Evolutionary conservation across 2,113 vertebrate species (phyloP).

Genomic region (Sebastes schlegelii): DNA sequence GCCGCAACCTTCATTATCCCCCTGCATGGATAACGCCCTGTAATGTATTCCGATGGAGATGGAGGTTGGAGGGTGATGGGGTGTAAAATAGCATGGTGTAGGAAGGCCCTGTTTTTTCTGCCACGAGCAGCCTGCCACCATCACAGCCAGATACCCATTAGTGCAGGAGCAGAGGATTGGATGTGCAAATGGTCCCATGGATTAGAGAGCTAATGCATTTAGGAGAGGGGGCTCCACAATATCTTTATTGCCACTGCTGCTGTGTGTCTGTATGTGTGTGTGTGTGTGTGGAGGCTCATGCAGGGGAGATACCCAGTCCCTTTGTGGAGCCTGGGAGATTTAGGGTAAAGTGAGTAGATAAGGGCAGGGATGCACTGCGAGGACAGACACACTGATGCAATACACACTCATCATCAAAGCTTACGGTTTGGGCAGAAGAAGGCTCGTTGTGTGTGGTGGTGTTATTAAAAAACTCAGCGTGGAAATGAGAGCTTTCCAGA

Average conservation of each 20-base stretch:
- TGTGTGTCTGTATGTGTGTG: conserved; percentile 1
- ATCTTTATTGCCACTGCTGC: conserved; percentile 71
- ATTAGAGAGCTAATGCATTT: conserved; percentile 88
- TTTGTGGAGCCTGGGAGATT: conserved; percentile 74
- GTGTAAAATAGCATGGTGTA: conserved; percentile 87
- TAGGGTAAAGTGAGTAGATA: conserved; percentile 78
- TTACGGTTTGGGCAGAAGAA: conserved; percentile 48
- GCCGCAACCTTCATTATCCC: conserved; percentile 67
- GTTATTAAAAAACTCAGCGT: conserved; percentile 74
- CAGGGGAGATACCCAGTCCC: conserved; percentile 70
- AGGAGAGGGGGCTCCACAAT: conserved; percentile 76
- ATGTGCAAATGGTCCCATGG: conserved; percentile 90
- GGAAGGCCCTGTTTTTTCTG: conserved; percentile 54
- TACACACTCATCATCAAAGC: conserved; percentile 49
- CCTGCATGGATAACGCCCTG: conserved; percentile 75
- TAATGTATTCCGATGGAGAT: conserved; percentile 87
- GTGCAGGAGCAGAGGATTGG: conserved; percentile 85
- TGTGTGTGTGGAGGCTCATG: conserved; percentile 56
- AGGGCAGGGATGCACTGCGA: conserved; percentile 50
- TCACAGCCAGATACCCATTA: conserved; percentile 85
- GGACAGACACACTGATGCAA: conserved; percentile 20
- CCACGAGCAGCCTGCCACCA: conserved; percentile 48
- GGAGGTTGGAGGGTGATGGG: conserved; percentile 84
- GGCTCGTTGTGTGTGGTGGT: conserved; percentile 46
- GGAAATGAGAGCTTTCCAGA: conserved; percentile 77